phyloP scores from a whole-genome alignment of 2,888 invertebrate species.

The Netelia melanura region DNA sequence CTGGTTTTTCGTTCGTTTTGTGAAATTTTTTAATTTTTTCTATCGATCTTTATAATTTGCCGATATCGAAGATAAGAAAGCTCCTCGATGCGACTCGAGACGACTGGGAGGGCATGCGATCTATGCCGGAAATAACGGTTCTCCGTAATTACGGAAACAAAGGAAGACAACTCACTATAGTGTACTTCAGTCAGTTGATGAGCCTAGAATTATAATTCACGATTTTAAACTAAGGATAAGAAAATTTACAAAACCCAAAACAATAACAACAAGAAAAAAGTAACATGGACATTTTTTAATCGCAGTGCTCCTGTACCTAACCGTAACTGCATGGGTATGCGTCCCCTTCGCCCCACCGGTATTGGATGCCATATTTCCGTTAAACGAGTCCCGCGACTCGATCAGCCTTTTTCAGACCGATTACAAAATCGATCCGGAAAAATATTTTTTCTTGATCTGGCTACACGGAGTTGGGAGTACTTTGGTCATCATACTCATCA shows the following conservation, averaged over 20 bases:
- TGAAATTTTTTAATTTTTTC: background rate
- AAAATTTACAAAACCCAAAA: too few species aligned
- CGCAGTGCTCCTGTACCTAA: too few species aligned
- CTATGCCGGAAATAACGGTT: background rate
- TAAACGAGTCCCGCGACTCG: constrained; percentile 6
- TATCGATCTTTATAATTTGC: background rate
- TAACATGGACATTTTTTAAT: too few species aligned
- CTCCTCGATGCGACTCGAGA: constrained; percentile 1
- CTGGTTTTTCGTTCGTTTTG: background rate
- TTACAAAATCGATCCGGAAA: constrained; percentile 31
- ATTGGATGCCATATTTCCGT: constrained; percentile 1
- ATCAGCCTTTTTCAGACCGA: constrained; percentile 3
- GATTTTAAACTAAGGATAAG: too few species aligned
- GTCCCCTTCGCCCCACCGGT: too few species aligned
- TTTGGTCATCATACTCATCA: background rate
- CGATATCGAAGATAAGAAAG: constrained; percentile 4
- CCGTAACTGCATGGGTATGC: too few species aligned
- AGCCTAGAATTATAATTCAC: background rate
- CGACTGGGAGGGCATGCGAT: background rate
- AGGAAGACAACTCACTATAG: background rate
- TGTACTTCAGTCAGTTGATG: background rate
- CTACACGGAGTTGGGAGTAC: background rate
- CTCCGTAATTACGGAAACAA: background rate
- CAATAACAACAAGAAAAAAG: too few species aligned
- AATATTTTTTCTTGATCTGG: constrained; percentile 18